These are phyloP conservation scores for Passer domesticus DNA, from an alignment of 2,113 vertebrate species.

Conservation along the genomic window DNA sequence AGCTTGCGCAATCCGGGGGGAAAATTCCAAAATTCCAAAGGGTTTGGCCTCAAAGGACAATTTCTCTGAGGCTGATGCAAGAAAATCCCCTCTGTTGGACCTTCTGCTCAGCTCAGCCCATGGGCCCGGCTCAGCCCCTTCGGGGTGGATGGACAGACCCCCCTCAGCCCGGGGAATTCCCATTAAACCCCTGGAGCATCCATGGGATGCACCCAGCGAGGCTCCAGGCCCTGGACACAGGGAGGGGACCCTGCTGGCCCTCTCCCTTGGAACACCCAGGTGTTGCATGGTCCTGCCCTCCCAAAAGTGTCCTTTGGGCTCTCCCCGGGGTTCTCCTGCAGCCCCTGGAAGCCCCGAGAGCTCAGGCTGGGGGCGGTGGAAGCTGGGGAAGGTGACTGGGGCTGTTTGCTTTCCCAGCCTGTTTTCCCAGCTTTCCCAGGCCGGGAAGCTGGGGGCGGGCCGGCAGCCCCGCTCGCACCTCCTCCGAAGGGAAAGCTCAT, in stretches of 20 bases:
- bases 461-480: neutral
- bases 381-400: fast-evolving
- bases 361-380: fast-evolving
- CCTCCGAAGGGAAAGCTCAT: neutral
- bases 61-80: neutral
- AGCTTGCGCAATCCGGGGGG: fast-evolving
- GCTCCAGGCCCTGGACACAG: fast-evolving
- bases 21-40: neutral
- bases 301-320: fast-evolving
- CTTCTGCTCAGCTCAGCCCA: neutral
- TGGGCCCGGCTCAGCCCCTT: fast-evolving
- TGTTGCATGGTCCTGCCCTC: fast-evolving
- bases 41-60: neutral
- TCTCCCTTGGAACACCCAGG: fast-evolving
- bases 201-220: neutral
- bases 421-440: neutral
- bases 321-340: neutral
- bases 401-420: neutral
- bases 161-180: neutral
- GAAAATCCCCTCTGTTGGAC: neutral
- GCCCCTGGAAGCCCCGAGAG: neutral
- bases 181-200: fast-evolving
- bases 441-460: neutral
- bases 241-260: neutral
- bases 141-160: fast-evolving